Evolutionary conservation across 2,113 vertebrate species (phyloP).

Genomic region (Dicaeum eximium): DNA sequence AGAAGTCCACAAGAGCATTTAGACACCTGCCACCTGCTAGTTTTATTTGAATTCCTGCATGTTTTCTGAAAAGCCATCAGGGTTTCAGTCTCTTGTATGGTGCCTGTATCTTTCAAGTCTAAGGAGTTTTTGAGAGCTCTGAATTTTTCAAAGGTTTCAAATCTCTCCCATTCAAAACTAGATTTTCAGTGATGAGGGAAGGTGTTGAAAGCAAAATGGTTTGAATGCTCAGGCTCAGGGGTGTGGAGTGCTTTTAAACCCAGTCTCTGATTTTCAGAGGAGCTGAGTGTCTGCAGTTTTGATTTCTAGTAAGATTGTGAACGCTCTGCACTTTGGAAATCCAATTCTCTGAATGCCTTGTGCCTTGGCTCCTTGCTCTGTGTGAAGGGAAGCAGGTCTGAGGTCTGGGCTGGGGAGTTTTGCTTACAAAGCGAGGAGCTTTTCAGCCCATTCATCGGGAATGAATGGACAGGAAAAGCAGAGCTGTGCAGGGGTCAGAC

Average conservation of each 20-base stretch:
- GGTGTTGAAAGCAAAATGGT: not conserved
- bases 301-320: not conserved
- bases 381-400: not conserved
- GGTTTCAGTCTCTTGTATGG: not conserved
- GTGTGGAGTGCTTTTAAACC: not conserved
- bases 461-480: not conserved
- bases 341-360: not conserved
- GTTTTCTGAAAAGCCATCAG: not conserved
- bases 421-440: not conserved
- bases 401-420: not conserved
- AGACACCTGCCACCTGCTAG: not conserved
- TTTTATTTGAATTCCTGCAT: not conserved
- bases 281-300: not conserved
- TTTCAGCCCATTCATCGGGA: not conserved
- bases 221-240: not conserved
- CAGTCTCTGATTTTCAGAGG: not conserved
- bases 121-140: not conserved
- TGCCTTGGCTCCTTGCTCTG: not conserved
- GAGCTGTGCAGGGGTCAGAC: not conserved
- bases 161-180: not conserved
- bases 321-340: not conserved
- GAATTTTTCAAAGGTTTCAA: not conserved
- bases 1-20: not conserved
- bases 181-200: not conserved
- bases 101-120: not conserved